Percentiles rank a stretch among this genome's conserved stretches.
These are phyloP conservation scores for Agapetus fuscipes DNA, from an alignment of 2,888 invertebrate genomes.

Conservation along the genomic window DNA sequence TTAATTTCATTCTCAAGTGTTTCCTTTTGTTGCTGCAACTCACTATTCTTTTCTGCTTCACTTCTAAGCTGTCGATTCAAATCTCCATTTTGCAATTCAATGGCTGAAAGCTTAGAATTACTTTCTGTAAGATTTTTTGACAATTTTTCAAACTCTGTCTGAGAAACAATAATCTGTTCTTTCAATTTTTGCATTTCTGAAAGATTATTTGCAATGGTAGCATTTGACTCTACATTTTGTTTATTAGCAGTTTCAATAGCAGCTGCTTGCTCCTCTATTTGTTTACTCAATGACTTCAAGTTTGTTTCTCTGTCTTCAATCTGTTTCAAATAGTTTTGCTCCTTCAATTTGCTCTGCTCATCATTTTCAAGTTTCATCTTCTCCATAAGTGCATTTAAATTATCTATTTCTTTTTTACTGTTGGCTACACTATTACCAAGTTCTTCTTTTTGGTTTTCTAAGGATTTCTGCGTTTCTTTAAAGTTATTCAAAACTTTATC, in stretches of 20 bases:
- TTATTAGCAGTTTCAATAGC: constrained; percentile 24
- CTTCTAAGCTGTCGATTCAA: constrained; percentile 46
- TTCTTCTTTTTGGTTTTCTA: constrained; percentile 16
- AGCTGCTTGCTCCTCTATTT: constrained; percentile 32
- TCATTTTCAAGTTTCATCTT: constrained; percentile 20
- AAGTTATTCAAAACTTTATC: constrained; percentile 39
- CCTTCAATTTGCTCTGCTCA: constrained; percentile 13
- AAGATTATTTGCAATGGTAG: constrained; percentile 23
- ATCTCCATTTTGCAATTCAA: constrained; percentile 48
- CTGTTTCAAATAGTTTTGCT: constrained; percentile 42
- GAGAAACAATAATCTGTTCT: constrained; percentile 37
- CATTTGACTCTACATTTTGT: constrained; percentile 6
- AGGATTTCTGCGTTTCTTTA: constrained; percentile 25
- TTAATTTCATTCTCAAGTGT: constrained; percentile 50
- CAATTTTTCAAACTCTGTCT: constrained; percentile 36
- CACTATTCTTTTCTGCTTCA: constrained; percentile 46
- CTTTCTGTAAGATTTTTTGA: constrained; percentile 33
- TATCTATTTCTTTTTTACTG: constrained; percentile 22
- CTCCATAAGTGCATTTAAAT: constrained; percentile 23
- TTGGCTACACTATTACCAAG: constrained; percentile 17
- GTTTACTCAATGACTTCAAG: constrained; percentile 40
- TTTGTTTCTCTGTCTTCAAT: constrained; percentile 41
- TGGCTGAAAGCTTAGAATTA: constrained; percentile 35
- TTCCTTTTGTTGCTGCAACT: constrained; percentile 46
- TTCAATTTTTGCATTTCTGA: constrained; percentile 36